These are phyloP conservation scores for Microplitis mediator DNA, from an alignment of 1,140 invertebrate genomes.

Conservation along the genomic window DNA sequence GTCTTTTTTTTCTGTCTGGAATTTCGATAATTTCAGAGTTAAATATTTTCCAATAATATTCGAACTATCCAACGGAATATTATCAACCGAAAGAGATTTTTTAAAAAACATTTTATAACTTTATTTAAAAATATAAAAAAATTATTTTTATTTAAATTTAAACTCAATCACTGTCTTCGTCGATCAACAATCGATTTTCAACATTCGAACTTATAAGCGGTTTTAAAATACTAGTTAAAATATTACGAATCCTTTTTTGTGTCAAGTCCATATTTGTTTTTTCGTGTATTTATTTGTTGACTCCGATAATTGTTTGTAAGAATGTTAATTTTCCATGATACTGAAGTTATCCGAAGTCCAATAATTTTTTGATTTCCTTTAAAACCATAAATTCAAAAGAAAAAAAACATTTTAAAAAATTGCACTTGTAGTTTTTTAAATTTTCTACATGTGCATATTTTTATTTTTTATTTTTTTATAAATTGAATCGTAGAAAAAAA, in stretches of 20 bases:
- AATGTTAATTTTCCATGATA: too few species aligned
- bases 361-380: too few species aligned
- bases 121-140: neutral
- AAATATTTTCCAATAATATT: slow-evolving; percentile 32
- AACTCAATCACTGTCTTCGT: slow-evolving; percentile 26
- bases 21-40: slow-evolving; percentile 10
- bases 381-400: too few species aligned
- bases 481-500: too few species aligned
- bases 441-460: too few species aligned
- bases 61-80: slow-evolving; percentile 8
- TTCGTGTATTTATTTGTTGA: too few species aligned
- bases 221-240: slow-evolving; percentile 46
- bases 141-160: neutral
- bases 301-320: too few species aligned
- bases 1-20: neutral
- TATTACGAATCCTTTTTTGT: slow-evolving; percentile 44
- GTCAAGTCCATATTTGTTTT: slow-evolving; percentile 50
- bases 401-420: too few species aligned
- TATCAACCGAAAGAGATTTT: neutral
- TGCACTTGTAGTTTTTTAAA: too few species aligned
- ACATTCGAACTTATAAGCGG: slow-evolving; percentile 16
- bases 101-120: neutral
- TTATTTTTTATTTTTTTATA: too few species aligned
- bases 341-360: too few species aligned
- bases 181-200: slow-evolving; percentile 9